Evolutionary conservation across 2,797 vertebrate species (phyloP).

Genomic region (Tangara arthus): DNA sequence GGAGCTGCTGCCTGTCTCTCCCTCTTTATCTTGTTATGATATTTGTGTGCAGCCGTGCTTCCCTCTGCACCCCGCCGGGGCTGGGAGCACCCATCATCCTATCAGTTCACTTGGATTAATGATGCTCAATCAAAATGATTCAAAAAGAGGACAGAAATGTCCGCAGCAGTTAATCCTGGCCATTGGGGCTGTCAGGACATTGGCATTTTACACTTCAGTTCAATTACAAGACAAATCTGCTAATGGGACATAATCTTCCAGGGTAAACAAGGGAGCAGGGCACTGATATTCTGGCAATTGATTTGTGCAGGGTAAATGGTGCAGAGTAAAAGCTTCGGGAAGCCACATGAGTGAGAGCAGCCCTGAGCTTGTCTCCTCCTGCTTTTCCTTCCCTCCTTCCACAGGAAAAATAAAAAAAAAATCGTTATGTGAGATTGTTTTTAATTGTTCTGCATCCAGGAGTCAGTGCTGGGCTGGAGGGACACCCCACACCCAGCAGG

Average conservation of each 20-base stretch:
- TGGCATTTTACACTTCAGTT: conserved; percentile 55
- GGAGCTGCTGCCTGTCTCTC: neutral
- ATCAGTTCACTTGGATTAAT: conserved; percentile 8
- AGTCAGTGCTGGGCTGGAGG: neutral
- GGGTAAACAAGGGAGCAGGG: conserved; percentile 56
- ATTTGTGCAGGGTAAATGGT: conserved; percentile 55
- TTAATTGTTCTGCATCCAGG: neutral
- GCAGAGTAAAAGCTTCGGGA: conserved; percentile 39
- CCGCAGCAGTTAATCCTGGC: conserved; percentile 22
- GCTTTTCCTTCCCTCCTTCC: neutral
- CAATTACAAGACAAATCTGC: conserved; percentile 67
- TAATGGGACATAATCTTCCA: conserved; percentile 59
- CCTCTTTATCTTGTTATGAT: conserved; percentile 9
- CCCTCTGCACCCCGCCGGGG: neutral
- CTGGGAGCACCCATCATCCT: neutral
- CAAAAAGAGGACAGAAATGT: neutral
- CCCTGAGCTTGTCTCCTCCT: neutral
- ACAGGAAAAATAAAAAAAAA: neutral
- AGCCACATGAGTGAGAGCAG: neutral
- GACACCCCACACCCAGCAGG: neutral
- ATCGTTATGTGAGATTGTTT: neutral
- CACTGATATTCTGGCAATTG: conserved; percentile 55
- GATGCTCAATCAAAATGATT: conserved; percentile 44
- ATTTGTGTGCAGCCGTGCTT: neutral
- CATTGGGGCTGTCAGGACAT: conserved; percentile 21